Conservation (phyloP, 2,797 vertebrate species). For the Cheirogaleus major region DNA sequence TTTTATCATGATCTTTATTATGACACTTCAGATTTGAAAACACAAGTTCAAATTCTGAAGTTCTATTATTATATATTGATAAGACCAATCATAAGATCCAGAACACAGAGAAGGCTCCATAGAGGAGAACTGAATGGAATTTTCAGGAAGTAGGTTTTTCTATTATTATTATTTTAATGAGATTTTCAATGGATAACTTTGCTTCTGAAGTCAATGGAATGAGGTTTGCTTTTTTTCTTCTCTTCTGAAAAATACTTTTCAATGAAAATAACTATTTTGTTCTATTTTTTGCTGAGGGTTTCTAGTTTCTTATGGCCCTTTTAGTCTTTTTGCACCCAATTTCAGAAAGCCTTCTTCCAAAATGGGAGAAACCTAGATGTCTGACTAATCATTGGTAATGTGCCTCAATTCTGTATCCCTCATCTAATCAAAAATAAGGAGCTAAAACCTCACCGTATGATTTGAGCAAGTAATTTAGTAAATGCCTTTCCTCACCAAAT, state of each 20-base stretch:
- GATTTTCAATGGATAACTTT: conserved; percentile 39
- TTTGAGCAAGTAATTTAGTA: conserved; percentile 91
- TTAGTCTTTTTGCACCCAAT: conserved; percentile 75
- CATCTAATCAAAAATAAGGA: conserved; percentile 90
- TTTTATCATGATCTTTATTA: background rate
- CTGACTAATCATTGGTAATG: conserved; percentile 86
- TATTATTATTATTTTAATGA: background rate
- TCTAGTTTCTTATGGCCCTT: conserved; percentile 67
- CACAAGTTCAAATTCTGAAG: conserved; percentile 9
- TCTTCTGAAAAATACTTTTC: conserved; percentile 59
- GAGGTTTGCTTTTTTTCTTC: conserved; percentile 32
- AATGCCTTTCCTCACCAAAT: conserved; percentile 89
- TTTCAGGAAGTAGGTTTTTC: background rate
- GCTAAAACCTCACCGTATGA: conserved; percentile 90
- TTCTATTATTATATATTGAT: background rate
- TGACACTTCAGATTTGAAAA: conserved; percentile 27
- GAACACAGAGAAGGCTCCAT: background rate
- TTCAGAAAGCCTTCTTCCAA: conserved; percentile 85
- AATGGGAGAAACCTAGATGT: conserved; percentile 82
- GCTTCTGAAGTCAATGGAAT: conserved; percentile 63
- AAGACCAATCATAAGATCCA: background rate
- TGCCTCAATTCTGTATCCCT: conserved; percentile 82
- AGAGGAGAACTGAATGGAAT: background rate
- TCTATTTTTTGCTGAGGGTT: conserved; percentile 40
- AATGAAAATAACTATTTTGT: conserved; percentile 12